Conservation (phyloP, 2,888 invertebrate species). For the Epinotia ramella region DNA sequence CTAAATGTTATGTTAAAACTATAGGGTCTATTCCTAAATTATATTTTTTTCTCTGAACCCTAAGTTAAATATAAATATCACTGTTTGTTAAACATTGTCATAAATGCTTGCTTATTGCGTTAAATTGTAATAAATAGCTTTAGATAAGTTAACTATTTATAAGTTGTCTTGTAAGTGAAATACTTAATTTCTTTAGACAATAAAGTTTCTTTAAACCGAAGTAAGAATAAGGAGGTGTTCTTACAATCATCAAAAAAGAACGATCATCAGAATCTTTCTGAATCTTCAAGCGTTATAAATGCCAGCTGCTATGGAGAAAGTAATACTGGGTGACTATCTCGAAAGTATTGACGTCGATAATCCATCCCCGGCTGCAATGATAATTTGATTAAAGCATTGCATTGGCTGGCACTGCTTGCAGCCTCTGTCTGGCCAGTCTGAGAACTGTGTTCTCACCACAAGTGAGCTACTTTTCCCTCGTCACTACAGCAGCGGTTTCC, state of each 20-base stretch:
- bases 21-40: too few species aligned
- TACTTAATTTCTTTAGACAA: too few species aligned
- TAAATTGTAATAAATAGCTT: too few species aligned
- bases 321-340: background rate
- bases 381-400: background rate
- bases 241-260: background rate
- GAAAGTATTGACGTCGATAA: background rate
- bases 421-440: background rate
- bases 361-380: background rate
- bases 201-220: too few species aligned
- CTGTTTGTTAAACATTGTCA: too few species aligned
- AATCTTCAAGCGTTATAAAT: too few species aligned
- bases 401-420: background rate
- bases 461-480: slow-evolving; percentile 2
- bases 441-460: background rate
- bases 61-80: too few species aligned
- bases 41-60: too few species aligned
- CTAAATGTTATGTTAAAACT: too few species aligned
- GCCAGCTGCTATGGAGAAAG: background rate
- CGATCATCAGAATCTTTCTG: background rate
- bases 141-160: too few species aligned
- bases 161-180: too few species aligned
- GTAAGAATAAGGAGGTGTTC: background rate
- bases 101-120: too few species aligned
- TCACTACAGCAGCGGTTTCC: slow-evolving; percentile 53